These are phyloP conservation scores for Seriola rivoliana DNA, from an alignment of 2,113 vertebrate genomes.

Conservation along the genomic window DNA sequence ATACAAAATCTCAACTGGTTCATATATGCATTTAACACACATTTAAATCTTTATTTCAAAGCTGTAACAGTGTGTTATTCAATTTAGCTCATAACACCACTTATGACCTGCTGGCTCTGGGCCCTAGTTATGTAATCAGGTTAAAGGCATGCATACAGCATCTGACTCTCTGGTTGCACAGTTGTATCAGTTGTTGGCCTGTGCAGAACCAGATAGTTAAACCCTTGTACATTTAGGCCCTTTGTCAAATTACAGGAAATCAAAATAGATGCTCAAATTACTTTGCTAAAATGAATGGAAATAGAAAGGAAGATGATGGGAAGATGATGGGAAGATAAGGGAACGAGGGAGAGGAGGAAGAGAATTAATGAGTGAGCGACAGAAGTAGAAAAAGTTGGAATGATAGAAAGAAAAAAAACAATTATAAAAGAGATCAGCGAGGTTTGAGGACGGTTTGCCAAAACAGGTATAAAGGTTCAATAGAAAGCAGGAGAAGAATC, in stretches of 20 bases:
- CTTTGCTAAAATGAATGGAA: background rate
- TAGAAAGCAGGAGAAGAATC: background rate
- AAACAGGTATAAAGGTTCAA: conserved; percentile 31
- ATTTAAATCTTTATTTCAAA: background rate
- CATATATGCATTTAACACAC: background rate
- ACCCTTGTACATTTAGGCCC: background rate
- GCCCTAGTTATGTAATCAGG: background rate
- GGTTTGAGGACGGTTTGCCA: conserved; percentile 9
- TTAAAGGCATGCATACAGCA: conserved; percentile 1
- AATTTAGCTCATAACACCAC: background rate
- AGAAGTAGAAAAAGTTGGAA: background rate
- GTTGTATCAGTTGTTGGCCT: background rate
- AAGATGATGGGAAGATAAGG: background rate
- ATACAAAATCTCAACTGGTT: background rate
- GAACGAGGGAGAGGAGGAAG: background rate
- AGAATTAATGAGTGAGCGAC: background rate
- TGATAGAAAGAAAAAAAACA: conserved; percentile 14
- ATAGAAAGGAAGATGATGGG: background rate
- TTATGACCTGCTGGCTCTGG: background rate
- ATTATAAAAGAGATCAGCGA: background rate
- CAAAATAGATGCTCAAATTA: background rate
- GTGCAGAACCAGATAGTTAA: background rate
- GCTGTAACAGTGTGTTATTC: background rate
- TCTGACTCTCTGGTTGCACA: background rate
- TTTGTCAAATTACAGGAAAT: too few species aligned